Evolutionary conservation across 53 echinoderm and acorn worm species (phyloP).

Genomic region (Stichopus horrens): DNA sequence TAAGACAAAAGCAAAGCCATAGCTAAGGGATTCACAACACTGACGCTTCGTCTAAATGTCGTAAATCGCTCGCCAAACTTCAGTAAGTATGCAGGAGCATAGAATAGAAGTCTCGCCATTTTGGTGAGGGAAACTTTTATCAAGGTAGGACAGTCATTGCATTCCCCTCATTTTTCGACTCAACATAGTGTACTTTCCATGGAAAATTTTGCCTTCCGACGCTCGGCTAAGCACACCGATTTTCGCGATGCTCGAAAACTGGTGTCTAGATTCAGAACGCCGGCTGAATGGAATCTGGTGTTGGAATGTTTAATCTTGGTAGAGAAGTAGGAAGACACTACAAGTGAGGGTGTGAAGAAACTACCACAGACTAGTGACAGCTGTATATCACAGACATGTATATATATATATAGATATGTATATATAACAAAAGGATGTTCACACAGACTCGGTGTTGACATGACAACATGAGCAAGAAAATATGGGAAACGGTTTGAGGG

Average conservation of each 20-base stretch:
- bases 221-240: too few species aligned
- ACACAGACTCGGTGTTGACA: conserved; percentile 7
- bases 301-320: neutral
- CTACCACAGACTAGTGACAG: neutral
- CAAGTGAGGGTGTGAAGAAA: neutral
- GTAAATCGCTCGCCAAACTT: neutral
- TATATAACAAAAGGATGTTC: neutral
- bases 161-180: too few species aligned
- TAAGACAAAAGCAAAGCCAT: too few species aligned
- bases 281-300: neutral
- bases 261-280: neutral
- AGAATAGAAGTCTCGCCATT: too few species aligned
- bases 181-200: too few species aligned
- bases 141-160: too few species aligned
- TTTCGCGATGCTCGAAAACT: too few species aligned
- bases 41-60: neutral
- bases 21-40: neutral
- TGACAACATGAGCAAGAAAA: conserved; percentile 3
- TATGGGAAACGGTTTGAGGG: neutral
- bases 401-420: neutral
- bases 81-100: too few species aligned
- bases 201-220: too few species aligned
- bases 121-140: too few species aligned
- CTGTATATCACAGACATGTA: neutral
- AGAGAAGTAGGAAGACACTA: neutral